A percentile compares a stretch with the other conserved stretches of the same genome.
These are phyloP conservation scores for Poeciliopsis presidionis DNA, from an alignment of 2,797 vertebrate species.

Conservation along the genomic window DNA sequence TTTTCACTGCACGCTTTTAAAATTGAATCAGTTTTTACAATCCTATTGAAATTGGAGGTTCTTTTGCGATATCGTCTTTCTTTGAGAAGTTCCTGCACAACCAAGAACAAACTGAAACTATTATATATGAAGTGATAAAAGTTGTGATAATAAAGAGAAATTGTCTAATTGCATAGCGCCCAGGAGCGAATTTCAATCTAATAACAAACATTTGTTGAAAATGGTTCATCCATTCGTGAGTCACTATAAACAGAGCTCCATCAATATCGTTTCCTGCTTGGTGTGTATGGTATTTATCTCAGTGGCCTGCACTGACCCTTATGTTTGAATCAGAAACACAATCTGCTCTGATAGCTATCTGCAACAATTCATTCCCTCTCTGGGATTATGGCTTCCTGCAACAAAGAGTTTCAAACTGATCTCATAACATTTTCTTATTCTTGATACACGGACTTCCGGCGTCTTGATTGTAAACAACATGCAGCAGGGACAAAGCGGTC, in stretches of 20 bases:
- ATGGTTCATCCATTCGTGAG: not conserved
- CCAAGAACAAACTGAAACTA: not conserved
- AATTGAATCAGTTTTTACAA: not conserved
- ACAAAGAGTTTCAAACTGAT: conserved; percentile 15
- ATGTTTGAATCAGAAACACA: conserved; percentile 14
- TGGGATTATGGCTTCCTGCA: not conserved
- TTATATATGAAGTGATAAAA: not conserved
- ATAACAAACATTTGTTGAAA: not conserved
- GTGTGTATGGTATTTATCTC: not conserved
- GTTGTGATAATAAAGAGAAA: not conserved
- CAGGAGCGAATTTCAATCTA: not conserved
- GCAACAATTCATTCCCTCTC: conserved; percentile 17
- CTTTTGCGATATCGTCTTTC: not conserved
- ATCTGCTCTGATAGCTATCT: conserved; percentile 16
- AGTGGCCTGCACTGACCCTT: not conserved
- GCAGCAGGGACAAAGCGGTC: conserved; percentile 16
- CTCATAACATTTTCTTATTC: conserved; percentile 30
- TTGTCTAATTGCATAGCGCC: not conserved
- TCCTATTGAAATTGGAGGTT: not conserved
- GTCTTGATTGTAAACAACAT: conserved; percentile 26
- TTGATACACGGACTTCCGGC: conserved; percentile 12
- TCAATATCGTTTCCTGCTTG: not conserved
- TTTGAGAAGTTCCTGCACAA: not conserved
- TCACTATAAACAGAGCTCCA: not conserved
- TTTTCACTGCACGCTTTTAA: not conserved